A percentile compares a stretch with the other conserved stretches of the same genome.
phyloP scores from a whole-genome alignment of 1,140 invertebrate genomes.

The Colletes gigas region DNA sequence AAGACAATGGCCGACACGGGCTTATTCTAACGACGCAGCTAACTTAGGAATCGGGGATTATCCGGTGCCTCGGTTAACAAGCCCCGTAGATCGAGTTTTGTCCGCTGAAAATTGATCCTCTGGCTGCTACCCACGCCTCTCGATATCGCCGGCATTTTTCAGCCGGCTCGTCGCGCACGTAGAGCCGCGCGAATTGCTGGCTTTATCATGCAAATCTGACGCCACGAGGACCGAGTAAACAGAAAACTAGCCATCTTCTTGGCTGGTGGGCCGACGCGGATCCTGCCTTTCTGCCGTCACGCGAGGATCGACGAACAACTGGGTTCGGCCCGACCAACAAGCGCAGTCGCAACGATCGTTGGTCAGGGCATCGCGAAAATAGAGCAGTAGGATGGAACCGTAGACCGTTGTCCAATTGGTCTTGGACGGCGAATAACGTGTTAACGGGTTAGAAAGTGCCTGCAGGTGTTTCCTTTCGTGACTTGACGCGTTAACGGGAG shows the following conservation, averaged over 20 bases:
- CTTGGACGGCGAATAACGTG: background rate
- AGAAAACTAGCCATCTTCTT: constrained; percentile 28
- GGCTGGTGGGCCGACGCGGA: too few species aligned
- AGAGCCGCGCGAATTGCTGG: constrained; percentile 49
- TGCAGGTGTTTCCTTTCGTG: constrained; percentile 41
- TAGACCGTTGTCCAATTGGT: background rate
- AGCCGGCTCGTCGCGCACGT: constrained; percentile 2
- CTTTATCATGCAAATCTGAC: constrained; percentile 67
- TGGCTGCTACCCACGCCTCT: constrained; percentile 57
- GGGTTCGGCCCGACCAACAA: background rate
- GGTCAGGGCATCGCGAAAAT: too few species aligned
- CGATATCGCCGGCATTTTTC: constrained; percentile 44
- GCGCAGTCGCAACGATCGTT: background rate
- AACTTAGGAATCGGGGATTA: constrained; percentile 64
- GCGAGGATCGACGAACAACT: background rate
- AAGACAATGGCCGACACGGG: constrained; percentile 70
- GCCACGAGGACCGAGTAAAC: constrained; percentile 31
- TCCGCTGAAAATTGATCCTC: constrained; percentile 66
- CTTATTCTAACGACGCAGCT: constrained; percentile 67
- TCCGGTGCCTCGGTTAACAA: constrained; percentile 57
- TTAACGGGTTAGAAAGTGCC: constrained; percentile 40
- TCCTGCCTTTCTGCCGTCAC: background rate
- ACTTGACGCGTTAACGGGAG: constrained; percentile 26
- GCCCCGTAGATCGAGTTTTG: constrained; percentile 49
- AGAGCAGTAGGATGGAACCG: too few species aligned